Evolutionary conservation across 2,797 vertebrate species (phyloP).

Genomic region (Epinephelus awoara): DNA sequence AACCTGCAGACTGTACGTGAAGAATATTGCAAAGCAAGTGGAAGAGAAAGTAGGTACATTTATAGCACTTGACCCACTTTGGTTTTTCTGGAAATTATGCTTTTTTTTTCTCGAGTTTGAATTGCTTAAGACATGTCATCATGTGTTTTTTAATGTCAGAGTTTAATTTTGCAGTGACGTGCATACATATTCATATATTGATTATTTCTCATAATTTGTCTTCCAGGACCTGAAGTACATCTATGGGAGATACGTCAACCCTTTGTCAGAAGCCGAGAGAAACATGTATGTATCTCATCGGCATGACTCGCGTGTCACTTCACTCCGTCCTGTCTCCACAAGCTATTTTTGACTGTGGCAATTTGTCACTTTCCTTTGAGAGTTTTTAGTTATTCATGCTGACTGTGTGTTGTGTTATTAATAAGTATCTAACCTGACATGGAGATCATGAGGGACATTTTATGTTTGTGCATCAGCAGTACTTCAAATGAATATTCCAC

Average conservation of each 20-base stretch:
- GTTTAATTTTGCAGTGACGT: background rate
- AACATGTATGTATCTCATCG: constrained; percentile 91
- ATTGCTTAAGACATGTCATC: constrained; percentile 7
- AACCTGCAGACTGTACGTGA: constrained; percentile 98
- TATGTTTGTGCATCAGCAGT: constrained; percentile 74
- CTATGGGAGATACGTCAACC: constrained; percentile 95
- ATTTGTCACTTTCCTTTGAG: constrained; percentile 72
- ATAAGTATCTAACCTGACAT: constrained; percentile 69
- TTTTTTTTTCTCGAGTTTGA: constrained; percentile 1
- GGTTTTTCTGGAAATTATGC: constrained; percentile 1
- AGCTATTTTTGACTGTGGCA: constrained; percentile 65
- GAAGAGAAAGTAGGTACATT: constrained; percentile 92
- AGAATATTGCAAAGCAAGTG: constrained; percentile 97
- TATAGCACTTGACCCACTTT: constrained; percentile 38
- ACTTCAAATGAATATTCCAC: constrained; percentile 71
- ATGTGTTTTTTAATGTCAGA: background rate
- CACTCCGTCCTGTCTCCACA: background rate
- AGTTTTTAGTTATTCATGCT: constrained; percentile 75
- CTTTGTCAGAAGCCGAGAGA: constrained; percentile 90
- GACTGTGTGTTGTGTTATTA: constrained; percentile 74
- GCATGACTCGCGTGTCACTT: constrained; percentile 2
- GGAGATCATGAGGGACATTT: constrained; percentile 70
- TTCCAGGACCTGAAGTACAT: constrained; percentile 96
- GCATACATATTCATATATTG: background rate
- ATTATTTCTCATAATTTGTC: constrained; percentile 27